Percentiles rank a stretch among this genome's conserved stretches.
Conservation (phyloP, 2,888 invertebrate species). For the Sarcophaga caerulescens region DNA sequence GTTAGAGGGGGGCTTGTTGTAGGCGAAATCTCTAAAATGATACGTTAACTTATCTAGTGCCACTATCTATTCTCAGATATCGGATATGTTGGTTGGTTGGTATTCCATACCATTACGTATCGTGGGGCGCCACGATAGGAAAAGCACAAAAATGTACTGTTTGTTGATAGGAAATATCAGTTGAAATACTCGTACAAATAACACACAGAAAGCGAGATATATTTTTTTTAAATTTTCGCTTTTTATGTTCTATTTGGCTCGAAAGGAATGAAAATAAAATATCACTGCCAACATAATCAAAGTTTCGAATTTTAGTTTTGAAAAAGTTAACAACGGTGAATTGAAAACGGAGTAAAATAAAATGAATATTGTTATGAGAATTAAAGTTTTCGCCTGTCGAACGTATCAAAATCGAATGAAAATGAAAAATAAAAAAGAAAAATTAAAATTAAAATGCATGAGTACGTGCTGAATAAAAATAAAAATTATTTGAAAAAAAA, state of each 20-base stretch:
- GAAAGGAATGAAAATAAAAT: slow-evolving; percentile 63
- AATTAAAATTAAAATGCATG: background rate
- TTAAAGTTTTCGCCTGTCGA: background rate
- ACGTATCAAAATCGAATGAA: background rate
- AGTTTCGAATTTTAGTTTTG: slow-evolving; percentile 68
- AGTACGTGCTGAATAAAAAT: background rate
- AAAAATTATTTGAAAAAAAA: background rate
- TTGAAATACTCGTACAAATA: slow-evolving; percentile 62
- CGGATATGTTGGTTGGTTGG: slow-evolving; percentile 77
- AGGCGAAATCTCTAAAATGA: slow-evolving; percentile 80
- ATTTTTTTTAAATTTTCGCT: slow-evolving; percentile 30
- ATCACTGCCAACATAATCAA: slow-evolving; percentile 70
- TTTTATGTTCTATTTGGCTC: slow-evolving; percentile 20
- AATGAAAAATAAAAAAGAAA: slow-evolving; percentile 2
- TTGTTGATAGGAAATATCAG: slow-evolving; percentile 78
- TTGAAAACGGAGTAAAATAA: slow-evolving; percentile 13
- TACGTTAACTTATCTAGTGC: slow-evolving; percentile 82
- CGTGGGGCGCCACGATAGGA: slow-evolving; percentile 75
- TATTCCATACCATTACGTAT: slow-evolving; percentile 55
- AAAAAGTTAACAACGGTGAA: slow-evolving; percentile 64
- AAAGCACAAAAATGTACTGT: slow-evolving; percentile 73
- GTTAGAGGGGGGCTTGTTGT: slow-evolving; percentile 57
- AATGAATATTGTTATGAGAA: slow-evolving; percentile 10
- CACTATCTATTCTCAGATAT: slow-evolving; percentile 82
- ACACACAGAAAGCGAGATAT: slow-evolving; percentile 55